These are phyloP conservation scores for Oncorhynchus gorbuscha DNA, from an alignment of 2,113 vertebrate species.

Conservation along the genomic window DNA sequence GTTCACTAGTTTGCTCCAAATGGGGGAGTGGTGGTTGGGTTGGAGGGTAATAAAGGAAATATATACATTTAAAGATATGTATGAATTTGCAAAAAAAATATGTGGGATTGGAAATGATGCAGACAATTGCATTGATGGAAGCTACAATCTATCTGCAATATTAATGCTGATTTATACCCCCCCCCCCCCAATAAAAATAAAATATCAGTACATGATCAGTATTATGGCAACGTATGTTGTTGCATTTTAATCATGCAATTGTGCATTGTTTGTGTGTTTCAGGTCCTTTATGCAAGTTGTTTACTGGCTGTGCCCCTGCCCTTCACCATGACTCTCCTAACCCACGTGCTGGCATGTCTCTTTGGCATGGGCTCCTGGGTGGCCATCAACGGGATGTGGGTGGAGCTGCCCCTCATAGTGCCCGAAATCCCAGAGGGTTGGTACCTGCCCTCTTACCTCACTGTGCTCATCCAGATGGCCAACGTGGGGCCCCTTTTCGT, in stretches of 20 bases:
- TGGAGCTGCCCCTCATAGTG: constrained; percentile 81
- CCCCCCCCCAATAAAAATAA: no score
- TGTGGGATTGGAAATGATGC: no score
- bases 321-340: constrained; percentile 71
- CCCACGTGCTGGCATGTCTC: constrained; percentile 75
- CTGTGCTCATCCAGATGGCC: constrained; percentile 81
- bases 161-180: no score
- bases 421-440: constrained; percentile 72
- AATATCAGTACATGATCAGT: no score
- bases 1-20: no score
- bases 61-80: no score
- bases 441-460: constrained; percentile 82
- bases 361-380: constrained; percentile 85
- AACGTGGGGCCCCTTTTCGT: constrained; percentile 80
- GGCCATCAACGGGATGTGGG: constrained; percentile 86
- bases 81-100: no score
- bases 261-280: constrained; percentile 37
- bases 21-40: no score
- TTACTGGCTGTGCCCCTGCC: background rate
- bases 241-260: background rate
- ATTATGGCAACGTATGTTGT: background rate
- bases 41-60: no score
- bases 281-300: constrained; percentile 32
- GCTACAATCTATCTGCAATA: no score
- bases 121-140: no score